A percentile compares a stretch with the other conserved stretches of the same genome.
Evolutionary conservation across 2,797 vertebrate species (phyloP).

Genomic region (Sibirionetta formosa): DNA sequence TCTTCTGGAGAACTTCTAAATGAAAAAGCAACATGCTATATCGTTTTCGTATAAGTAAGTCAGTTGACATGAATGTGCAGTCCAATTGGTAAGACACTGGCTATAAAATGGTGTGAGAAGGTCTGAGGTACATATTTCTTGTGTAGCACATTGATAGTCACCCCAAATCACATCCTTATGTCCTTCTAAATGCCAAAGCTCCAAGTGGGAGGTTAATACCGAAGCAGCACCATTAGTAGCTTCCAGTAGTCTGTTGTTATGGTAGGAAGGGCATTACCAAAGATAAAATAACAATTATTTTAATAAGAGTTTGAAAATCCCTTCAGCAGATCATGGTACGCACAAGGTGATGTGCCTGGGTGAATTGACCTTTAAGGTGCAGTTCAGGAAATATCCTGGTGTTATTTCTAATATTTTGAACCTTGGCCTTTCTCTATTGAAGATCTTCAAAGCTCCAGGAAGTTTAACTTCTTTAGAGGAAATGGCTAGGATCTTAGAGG

Average conservation of each 20-base stretch:
- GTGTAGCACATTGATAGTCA: neutral
- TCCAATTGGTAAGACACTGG: neutral
- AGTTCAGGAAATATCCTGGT: neutral
- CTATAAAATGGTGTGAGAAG: neutral
- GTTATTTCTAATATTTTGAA: slow-evolving; percentile 15
- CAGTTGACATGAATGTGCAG: neutral
- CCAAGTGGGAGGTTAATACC: neutral
- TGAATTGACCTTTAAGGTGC: neutral
- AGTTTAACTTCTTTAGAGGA: neutral
- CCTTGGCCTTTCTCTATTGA: neutral
- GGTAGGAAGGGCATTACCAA: neutral
- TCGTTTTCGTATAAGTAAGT: neutral
- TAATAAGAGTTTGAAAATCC: neutral
- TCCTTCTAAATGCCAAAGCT: neutral
- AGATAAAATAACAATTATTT: neutral
- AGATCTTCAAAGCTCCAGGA: neutral
- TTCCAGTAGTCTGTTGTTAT: neutral
- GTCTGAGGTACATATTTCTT: neutral
- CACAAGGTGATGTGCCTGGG: neutral
- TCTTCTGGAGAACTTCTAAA: neutral
- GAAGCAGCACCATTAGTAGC: neutral
- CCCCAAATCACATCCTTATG: neutral
- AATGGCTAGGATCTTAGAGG: neutral
- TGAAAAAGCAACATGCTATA: neutral
- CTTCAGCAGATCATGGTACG: neutral